Base-by-base conservation (phyloP, 2,888 invertebrate species). In the Sphaerophoria rueppellii region DNA sequence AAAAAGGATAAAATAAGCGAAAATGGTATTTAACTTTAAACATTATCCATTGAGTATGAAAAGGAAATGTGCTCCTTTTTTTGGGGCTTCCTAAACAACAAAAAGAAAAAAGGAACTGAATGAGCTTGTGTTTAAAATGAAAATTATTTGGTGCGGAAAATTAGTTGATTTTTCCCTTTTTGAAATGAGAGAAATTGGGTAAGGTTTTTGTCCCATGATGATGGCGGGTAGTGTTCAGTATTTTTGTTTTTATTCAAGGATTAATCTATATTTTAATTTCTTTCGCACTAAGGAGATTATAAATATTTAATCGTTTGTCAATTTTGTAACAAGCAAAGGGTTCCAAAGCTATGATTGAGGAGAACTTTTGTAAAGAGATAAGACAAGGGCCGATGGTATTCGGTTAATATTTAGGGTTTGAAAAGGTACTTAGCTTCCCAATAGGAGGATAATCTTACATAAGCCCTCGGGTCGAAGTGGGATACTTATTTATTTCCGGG, bases 111-210 rank as follows among this genome's bases (percentile, higher is more conserved):
- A 9, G 12, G 12, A 60, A 12, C 5, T 16, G 6, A 60, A 35
- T 43, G 60, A 43, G 40, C 24, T 60, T 60, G 34, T 55, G 37
- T 7, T 55, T 55, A 57, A 69, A 55, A 69, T 32, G 11, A 43
- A 55, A 43, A 60, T 43, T 54, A 35, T 76, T 43, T 50, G 55
- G 63, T 58, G 52, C 48, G 46, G 65, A 78, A 72, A 78, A 60
- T 67, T 48, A 48, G 16, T 54, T 73, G 58, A 73, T 67, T 60
- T 40, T 58, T 40, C 2, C 5, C 16, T 14, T 16, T 50, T 14
- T 16, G 14, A 46, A n/a, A 43, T 43, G 9, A 43, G 4, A 43
- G 14, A 6, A 2, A 34, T 34, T 14, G 37, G 54, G 16, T 9
- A 37, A 5, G 12, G n/a, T 48, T 54, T 14, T 6, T 57, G 2